Percentiles rank a stretch among this genome's conserved stretches.
Conservation (phyloP, 2,888 invertebrate genomes). For the Neoascia interrupta region DNA sequence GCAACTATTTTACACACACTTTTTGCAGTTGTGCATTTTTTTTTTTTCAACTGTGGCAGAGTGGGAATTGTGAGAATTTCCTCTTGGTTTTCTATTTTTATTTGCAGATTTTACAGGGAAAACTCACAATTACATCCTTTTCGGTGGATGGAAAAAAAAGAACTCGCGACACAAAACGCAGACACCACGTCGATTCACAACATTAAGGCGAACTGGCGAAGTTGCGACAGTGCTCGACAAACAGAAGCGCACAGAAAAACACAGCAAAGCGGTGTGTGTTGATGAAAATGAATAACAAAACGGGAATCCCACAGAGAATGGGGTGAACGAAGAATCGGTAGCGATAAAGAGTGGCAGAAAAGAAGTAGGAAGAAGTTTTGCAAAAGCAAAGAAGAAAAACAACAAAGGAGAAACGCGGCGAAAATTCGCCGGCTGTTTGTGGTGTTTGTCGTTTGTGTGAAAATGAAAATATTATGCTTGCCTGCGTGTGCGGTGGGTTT, state of each 20-base stretch:
- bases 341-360: slow-evolving; percentile 12
- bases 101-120: slow-evolving; percentile 37
- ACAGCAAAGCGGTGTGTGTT: slow-evolving; percentile 39
- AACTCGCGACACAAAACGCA: slow-evolving; percentile 60
- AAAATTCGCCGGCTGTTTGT: slow-evolving; percentile 56
- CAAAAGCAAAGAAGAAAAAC: slow-evolving; percentile 45
- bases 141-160: slow-evolving; percentile 45
- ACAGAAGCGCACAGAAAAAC: slow-evolving; percentile 23
- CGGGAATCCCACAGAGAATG: slow-evolving; percentile 24
- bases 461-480: background rate
- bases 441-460: background rate
- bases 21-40: slow-evolving; percentile 33
- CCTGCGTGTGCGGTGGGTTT: background rate
- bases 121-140: slow-evolving; percentile 56
- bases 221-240: slow-evolving; percentile 50
- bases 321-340: slow-evolving; percentile 7
- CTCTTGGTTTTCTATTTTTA: slow-evolving; percentile 28
- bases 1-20: slow-evolving; percentile 26
- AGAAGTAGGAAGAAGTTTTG: slow-evolving; percentile 34
- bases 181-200: slow-evolving; percentile 65
- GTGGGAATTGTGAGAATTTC: slow-evolving; percentile 17
- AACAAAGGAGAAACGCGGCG: slow-evolving; percentile 57
- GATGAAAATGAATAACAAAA: slow-evolving; percentile 38
- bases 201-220: slow-evolving; percentile 68
- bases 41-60: too few species aligned